phyloP scores from a whole-genome alignment of 2,888 invertebrate species.

The Poecilobothrus nobilitatus region DNA sequence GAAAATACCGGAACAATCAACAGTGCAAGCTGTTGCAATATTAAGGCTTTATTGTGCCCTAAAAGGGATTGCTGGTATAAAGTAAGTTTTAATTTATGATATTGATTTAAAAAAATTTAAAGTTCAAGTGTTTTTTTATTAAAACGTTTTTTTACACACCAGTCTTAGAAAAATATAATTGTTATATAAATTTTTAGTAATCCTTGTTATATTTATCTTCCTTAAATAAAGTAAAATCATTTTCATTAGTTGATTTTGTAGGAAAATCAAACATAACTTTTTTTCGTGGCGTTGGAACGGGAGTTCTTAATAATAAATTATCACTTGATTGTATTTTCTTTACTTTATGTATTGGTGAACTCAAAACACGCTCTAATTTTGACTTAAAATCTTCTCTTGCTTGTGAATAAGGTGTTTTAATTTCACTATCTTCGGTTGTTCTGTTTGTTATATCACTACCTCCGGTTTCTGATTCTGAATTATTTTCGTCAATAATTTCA shows the following conservation, averaged over 20 bases:
- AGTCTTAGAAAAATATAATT: too few species aligned
- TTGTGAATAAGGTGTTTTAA: neutral
- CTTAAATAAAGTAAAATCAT: neutral
- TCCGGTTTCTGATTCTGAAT: neutral
- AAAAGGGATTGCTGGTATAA: slow-evolving; percentile 84
- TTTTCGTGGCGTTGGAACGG: slow-evolving; percentile 39
- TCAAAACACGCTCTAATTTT: slow-evolving; percentile 32
- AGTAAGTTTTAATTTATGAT: slow-evolving; percentile 48
- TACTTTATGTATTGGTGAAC: slow-evolving; percentile 26
- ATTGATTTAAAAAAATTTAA: too few species aligned
- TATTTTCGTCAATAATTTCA: neutral
- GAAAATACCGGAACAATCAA: slow-evolving; percentile 54
- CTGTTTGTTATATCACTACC: too few species aligned
- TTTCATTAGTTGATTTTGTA: neutral
- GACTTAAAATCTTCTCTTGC: slow-evolving; percentile 28
- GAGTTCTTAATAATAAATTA: slow-evolving; percentile 22
- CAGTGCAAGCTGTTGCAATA: slow-evolving; percentile 82
- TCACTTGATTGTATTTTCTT: too few species aligned
- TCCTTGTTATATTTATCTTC: neutral
- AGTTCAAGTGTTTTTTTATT: too few species aligned
- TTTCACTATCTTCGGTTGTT: neutral
- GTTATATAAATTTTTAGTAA: too few species aligned
- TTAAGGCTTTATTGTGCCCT: slow-evolving; percentile 85
- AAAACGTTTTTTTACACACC: too few species aligned
- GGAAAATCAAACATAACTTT: slow-evolving; percentile 35